Base-by-base conservation (phyloP, 2,888 invertebrate species). In the Pinctada fucata region DNA sequence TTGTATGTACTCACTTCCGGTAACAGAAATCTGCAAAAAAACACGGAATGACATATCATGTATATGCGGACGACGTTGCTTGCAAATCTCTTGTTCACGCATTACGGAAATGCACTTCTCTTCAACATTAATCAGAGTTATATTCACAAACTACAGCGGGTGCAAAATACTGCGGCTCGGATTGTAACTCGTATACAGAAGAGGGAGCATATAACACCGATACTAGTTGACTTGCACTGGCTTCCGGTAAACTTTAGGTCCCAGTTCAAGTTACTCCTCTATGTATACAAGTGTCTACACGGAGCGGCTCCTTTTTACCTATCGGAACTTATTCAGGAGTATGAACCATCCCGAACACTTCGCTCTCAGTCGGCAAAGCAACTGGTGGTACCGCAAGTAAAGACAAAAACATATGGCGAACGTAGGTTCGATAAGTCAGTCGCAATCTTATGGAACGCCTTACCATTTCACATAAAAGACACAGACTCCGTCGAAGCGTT, bases 61-160 rank as follows among this genome's bases (percentile, higher is more conserved):
- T 31, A 31, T 31, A 31, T 31, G 31, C 31, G 31, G 31, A 31
- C 31, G 31, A 50, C 3, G 49, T 69, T 48, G 67, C 75, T 10
- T 47, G 65, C n/a, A 75, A 75, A 51, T 16, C 76, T 16, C 67
- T 75, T 10, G 58, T 75, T 13, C 65, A 65, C 45, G n/a, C 75
- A 75, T 31, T 75, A 75, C 50, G 64, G 75, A 10, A 75, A 75
- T 65, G 67, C 68, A 5, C 49, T 75, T n/a, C 50, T 75, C 16
- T 67, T n/a, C 50, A 52, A 52, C 45, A 48, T 70, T 16, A 45
- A 64, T 6, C 16, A 48, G 16, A 47, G 13, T 13, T 10, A 10
- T 58, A 66, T 31, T 16, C 31, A 67, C 4, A 47, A 51, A 16
- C 68, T 75, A 4, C 75, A 69, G 50, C 16, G 68, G n/a, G 75